Evolutionary conservation across 1,140 invertebrate genomes (phyloP).

Genomic region (Parasteatoda tepidariorum): DNA sequence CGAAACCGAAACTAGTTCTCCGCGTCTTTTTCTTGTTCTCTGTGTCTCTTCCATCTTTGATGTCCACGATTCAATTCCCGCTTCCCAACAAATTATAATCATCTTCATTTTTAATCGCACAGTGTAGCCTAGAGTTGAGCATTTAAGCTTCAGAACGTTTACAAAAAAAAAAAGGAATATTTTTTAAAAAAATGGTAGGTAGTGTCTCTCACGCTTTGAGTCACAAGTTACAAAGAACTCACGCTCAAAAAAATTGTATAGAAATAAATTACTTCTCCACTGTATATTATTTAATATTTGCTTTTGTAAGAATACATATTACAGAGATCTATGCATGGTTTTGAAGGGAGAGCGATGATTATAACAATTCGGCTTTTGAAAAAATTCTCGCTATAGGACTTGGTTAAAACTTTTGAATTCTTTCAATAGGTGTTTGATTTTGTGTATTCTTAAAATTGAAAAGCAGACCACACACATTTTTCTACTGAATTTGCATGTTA

Average conservation of each 20-base stretch:
- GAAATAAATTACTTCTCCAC: constrained; percentile 47
- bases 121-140: constrained; percentile 6
- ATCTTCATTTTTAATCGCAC: constrained; percentile 32
- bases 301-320: constrained; percentile 38
- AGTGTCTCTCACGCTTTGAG: neutral
- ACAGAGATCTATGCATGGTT: constrained; percentile 13
- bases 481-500: no score
- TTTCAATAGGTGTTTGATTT: no score
- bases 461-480: no score
- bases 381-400: no score
- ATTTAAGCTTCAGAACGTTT: constrained; percentile 8
- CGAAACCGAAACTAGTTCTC: no score
- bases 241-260: constrained; percentile 1
- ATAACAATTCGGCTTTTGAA: neutral
- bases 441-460: no score
- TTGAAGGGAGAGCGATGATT: constrained; percentile 8
- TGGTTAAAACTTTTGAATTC: no score
- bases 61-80: constrained; percentile 1
- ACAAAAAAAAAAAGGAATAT: neutral
- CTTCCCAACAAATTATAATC: constrained; percentile 33
- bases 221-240: neutral
- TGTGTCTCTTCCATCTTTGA: neutral
- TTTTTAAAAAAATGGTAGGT: neutral
- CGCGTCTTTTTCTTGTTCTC: neutral
- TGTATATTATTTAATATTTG: constrained; percentile 59